Conservation (phyloP, 2,113 vertebrate species). For the Thunnus thynnus region DNA sequence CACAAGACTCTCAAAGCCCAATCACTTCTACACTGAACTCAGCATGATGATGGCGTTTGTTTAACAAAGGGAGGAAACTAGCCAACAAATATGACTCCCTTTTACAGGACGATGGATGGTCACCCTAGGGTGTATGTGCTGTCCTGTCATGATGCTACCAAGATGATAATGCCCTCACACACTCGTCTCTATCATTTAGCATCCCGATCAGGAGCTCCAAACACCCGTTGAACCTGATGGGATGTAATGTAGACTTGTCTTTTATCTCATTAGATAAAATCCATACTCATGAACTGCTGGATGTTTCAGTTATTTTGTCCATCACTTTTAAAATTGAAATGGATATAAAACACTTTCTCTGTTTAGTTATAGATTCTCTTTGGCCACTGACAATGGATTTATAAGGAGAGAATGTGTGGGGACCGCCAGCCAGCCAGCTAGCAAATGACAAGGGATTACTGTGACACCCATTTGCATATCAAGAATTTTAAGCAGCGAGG, state of each 20-base stretch:
- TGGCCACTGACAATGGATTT: conserved; percentile 46
- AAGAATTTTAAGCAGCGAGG: conserved; percentile 84
- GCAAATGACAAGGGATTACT: conserved; percentile 83
- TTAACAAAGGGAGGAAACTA: not conserved
- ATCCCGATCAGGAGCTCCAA: not conserved
- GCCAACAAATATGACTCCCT: not conserved
- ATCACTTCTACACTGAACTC: too few relatives aligned
- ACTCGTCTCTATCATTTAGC: not conserved
- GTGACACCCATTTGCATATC: conserved; percentile 85
- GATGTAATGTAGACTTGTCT: not conserved
- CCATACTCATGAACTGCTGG: too few relatives aligned
- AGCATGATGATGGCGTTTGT: too few relatives aligned
- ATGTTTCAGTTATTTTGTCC: conserved; percentile 4
- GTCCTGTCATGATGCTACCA: not conserved
- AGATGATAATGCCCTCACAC: not conserved
- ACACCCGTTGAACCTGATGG: not conserved
- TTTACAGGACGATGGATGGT: not conserved
- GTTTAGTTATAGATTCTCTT: conserved; percentile 13
- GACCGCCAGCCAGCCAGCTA: conserved; percentile 47
- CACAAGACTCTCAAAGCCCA: too few relatives aligned
- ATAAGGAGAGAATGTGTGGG: conserved; percentile 40
- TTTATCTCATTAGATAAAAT: too few relatives aligned
- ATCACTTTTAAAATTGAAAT: not conserved
- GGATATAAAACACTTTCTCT: not conserved
- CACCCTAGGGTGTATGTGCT: not conserved